phyloP scores from a whole-genome alignment of 23 tunicate species.

The Aplidium turbinatum region DNA sequence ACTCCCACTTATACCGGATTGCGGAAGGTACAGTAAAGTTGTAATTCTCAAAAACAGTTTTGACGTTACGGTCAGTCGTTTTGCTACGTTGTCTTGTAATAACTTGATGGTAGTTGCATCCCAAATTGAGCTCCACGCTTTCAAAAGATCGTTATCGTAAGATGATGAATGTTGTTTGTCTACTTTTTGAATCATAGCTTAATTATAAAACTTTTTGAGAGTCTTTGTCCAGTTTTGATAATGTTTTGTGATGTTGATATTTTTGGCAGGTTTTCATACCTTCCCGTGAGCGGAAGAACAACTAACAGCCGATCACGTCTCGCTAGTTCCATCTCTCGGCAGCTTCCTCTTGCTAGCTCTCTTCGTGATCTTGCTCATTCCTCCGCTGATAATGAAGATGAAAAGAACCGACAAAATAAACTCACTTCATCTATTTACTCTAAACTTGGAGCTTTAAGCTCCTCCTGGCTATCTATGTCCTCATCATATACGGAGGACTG shows the following conservation, averaged over 20 bases:
- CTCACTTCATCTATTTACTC: constrained; percentile 69
- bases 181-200: background rate
- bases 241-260: background rate
- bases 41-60: background rate
- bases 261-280: constrained; percentile 63
- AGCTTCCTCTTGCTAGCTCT: constrained; percentile 68
- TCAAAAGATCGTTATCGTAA: too few relatives aligned
- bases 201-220: background rate
- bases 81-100: too few relatives aligned
- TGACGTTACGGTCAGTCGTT: background rate
- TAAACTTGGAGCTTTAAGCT: constrained; percentile 83
- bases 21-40: constrained; percentile 63
- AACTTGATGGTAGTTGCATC: too few relatives aligned
- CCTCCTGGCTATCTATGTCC: constrained; percentile 82
- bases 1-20: constrained; percentile 76
- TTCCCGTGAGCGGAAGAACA: constrained; percentile 64
- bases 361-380: constrained; percentile 57
- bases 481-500: constrained; percentile 37
- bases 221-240: background rate
- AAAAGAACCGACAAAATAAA: constrained; percentile 32
- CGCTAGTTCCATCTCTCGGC: constrained; percentile 39
- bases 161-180: too few relatives aligned
- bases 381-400: constrained; percentile 40
- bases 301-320: constrained; percentile 18
- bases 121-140: too few relatives aligned